These are phyloP conservation scores for Melanotaenia duboulayi DNA, from an alignment of 2,113 vertebrate genomes.

Conservation along the genomic window DNA sequence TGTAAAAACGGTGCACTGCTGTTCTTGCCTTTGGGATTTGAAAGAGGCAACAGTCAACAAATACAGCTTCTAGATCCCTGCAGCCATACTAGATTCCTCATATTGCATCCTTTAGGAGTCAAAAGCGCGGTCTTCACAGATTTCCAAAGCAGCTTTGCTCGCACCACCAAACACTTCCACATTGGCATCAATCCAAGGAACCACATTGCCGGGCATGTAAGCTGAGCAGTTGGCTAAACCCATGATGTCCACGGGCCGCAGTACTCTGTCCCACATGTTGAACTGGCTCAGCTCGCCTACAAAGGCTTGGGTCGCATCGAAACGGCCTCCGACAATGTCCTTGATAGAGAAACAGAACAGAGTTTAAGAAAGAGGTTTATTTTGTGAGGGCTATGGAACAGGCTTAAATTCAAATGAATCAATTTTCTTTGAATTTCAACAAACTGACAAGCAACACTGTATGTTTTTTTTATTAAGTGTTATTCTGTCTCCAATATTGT, in stretches of 20 bases:
- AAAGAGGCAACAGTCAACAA: conserved; percentile 59
- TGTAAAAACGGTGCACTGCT: conserved; percentile 40
- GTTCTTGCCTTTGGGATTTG: conserved; percentile 44
- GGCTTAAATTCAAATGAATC: conserved; percentile 40
- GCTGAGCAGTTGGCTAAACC: conserved; percentile 96
- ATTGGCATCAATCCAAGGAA: conserved; percentile 95
- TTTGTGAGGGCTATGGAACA: conserved; percentile 17
- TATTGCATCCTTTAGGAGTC: conserved; percentile 86
- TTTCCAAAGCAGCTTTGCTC: conserved; percentile 92
- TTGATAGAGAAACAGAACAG: conserved; percentile 60
- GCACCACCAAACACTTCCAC: conserved; percentile 96
- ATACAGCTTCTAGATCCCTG: conserved; percentile 44
- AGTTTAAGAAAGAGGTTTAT: not conserved
- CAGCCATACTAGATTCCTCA: not conserved
- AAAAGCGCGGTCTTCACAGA: conserved; percentile 93
- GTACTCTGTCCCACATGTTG: conserved; percentile 98
- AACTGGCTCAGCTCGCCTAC: conserved; percentile 98
- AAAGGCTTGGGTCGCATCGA: conserved; percentile 98
- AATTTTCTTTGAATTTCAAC: conserved; percentile 59
- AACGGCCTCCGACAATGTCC: conserved; percentile 95
- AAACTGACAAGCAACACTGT: conserved; percentile 9
- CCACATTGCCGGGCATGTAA: conserved; percentile 97
- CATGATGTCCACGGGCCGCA: conserved; percentile 91
- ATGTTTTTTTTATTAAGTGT: conserved; percentile 15
- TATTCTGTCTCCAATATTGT: conserved; percentile 5